Conservation (phyloP, 2,113 vertebrate genomes). For the Gallinago paraguaiae region DNA sequence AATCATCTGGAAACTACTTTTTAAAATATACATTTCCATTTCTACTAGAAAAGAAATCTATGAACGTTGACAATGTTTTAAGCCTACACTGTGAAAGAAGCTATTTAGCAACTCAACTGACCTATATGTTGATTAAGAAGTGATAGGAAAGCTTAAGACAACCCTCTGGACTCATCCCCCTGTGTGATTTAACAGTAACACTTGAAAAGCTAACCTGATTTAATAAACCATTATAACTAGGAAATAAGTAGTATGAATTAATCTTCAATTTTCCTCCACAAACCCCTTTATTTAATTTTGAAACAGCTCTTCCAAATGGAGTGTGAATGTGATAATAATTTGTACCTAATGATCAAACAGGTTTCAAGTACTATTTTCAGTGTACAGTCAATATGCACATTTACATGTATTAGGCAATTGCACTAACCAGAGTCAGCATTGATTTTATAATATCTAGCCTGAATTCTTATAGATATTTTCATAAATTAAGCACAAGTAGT, state of each 20-base stretch:
- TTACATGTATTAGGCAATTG: not conserved
- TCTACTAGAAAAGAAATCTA: not conserved
- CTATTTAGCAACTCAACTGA: not conserved
- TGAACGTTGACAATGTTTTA: not conserved
- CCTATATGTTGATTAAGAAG: not conserved
- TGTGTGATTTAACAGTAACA: constrained; percentile 1
- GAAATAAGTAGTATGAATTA: not conserved
- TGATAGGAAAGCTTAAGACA: constrained; percentile 11
- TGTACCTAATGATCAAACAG: not conserved
- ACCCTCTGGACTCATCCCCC: not conserved
- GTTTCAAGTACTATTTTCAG: not conserved
- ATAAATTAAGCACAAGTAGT: not conserved
- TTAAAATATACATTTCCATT: not conserved
- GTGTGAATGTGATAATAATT: not conserved
- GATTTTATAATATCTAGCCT: not conserved
- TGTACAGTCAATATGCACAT: not conserved
- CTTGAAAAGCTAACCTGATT: constrained; percentile 14
- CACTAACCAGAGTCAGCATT: not conserved
- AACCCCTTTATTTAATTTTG: not conserved
- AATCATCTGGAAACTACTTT: not conserved
- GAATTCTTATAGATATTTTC: not conserved
- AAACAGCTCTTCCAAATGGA: constrained; percentile 11
- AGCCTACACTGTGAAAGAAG: not conserved
- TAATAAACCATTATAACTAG: constrained; percentile 14
- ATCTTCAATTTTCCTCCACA: not conserved